Conservation (phyloP, 2,797 vertebrate species). For the Enteromius anoplus region DNA sequence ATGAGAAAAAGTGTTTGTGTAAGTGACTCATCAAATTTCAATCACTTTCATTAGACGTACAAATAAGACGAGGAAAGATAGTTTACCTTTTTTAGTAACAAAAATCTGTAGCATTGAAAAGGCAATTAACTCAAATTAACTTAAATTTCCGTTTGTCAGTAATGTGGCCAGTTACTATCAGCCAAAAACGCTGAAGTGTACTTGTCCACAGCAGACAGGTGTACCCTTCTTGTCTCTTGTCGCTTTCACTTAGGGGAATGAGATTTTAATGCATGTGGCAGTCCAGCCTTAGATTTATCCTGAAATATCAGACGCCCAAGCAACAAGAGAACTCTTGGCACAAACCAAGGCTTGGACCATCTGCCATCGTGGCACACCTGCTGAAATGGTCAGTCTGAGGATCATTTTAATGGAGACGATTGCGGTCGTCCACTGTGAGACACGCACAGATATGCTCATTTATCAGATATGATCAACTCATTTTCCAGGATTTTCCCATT, state of each 20-base stretch:
- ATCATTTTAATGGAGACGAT: neutral
- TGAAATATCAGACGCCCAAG: constrained; percentile 7
- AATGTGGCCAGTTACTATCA: neutral
- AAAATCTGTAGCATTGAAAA: neutral
- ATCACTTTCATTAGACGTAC: neutral
- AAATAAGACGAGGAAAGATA: neutral
- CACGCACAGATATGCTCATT: neutral
- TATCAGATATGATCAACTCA: neutral
- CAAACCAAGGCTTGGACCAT: neutral
- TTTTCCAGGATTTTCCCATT: neutral
- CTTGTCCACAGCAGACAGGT: neutral
- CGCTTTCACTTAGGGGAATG: neutral
- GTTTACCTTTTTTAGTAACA: neutral
- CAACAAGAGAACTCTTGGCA: constrained; percentile 8
- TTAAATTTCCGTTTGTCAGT: neutral
- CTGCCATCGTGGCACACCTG: neutral
- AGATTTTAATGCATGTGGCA: neutral
- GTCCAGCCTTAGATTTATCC: constrained; percentile 5
- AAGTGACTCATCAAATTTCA: neutral
- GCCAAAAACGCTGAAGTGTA: neutral
- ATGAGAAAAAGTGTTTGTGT: neutral
- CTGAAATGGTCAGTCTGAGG: neutral
- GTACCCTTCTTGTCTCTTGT: neutral
- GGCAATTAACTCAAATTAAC: neutral
- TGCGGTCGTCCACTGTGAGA: neutral